Conservation (phyloP, 2,113 vertebrate species). For the Pelvicachromis taeniatus region DNA sequence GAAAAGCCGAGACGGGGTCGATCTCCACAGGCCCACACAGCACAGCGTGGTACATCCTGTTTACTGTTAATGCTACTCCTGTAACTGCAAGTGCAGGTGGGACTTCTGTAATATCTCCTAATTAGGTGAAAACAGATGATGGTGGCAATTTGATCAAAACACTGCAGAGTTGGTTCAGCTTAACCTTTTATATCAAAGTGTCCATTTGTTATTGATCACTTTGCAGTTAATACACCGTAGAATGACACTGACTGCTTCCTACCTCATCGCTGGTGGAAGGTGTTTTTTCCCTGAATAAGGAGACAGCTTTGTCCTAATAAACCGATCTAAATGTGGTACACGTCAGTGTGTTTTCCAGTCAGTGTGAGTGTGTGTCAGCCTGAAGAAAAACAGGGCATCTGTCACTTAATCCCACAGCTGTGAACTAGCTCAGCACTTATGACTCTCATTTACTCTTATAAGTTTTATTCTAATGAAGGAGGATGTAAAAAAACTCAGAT, state of each 20-base stretch:
- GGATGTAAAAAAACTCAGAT: neutral
- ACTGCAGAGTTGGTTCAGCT: neutral
- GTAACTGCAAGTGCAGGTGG: neutral
- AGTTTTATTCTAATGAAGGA: neutral
- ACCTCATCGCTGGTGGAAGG: neutral
- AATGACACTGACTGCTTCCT: neutral
- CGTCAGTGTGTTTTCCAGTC: neutral
- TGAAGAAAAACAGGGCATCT: slow-evolving; percentile 24
- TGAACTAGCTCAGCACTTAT: slow-evolving; percentile 2
- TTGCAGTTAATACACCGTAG: neutral
- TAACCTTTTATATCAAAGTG: neutral
- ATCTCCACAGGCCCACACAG: neutral
- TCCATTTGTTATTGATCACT: neutral
- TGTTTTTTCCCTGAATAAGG: neutral
- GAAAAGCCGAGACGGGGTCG: neutral
- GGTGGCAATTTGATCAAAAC: neutral
- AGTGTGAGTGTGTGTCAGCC: neutral
- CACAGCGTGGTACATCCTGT: neutral
- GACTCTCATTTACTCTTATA: neutral
- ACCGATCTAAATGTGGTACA: neutral
- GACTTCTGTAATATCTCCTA: neutral
- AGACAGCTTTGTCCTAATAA: neutral
- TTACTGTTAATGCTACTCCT: neutral
- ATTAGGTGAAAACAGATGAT: neutral
- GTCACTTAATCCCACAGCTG: slow-evolving; percentile 40